Evolutionary conservation across 1,140 invertebrate genomes (phyloP), one percentile per base, ranked within the genome.

Genomic region (Eriocheir sinensis): DNA sequence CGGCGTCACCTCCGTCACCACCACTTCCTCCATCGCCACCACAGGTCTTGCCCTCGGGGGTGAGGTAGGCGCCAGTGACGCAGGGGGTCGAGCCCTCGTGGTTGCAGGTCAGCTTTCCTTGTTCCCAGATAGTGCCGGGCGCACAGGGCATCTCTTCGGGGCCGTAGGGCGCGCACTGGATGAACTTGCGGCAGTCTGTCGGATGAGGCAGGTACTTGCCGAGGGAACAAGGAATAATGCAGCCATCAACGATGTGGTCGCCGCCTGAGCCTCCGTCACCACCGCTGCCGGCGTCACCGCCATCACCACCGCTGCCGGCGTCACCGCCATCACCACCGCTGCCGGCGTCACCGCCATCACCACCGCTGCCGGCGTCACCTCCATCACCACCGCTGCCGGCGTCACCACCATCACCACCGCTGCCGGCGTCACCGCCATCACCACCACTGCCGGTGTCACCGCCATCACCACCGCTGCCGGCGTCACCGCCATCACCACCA

Each of bases 151-250:
- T 92, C 79, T 92, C 91, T 36, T 80, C 30, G 2, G 91, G 91
- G 27, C 91, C 91, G 41, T 83, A 92, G 21, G 91, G 79, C n/a
- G 91, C 91, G 44, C 91, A 92, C 91, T 92, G 91, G 80, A 92
- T 81, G 80, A 92, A 92, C 91, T 92, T 92, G 12, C 38, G 91
- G 72, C 91, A 92, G 91, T 92, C 91, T 0, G 17, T 83, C 0
- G 91, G 80, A 41, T 92, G 91, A n/a, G 79, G 91, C 30, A 72
- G 40, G 81, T 92, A 92, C 40, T 72, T 41, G 90, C 90, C 90
- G 3, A 21, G n/a, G n/a, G 53, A 17, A 32, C 90, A 91, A 32
- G 17, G 8, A 44, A 91, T 80, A 32, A 34, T 21, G 36, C 90
- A 91, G 30, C 90, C 90, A 34, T 79, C 60, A 40, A 79, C n/a